A percentile compares a stretch with the other conserved stretches of the same genome.
phyloP scores from a whole-genome alignment of 2,797 vertebrate genomes.

The Myripristis murdjan region DNA sequence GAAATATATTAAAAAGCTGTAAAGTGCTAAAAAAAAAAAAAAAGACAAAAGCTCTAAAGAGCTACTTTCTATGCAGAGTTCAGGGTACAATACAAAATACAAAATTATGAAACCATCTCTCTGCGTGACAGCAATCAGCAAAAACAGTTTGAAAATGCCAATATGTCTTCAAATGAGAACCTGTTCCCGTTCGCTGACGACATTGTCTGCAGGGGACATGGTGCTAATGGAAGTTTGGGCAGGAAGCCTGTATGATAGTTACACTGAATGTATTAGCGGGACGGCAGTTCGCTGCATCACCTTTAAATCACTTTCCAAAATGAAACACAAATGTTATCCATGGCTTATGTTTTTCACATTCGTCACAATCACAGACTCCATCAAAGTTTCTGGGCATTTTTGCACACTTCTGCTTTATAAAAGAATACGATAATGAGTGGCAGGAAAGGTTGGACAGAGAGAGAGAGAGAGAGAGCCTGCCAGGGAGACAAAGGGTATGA shows the following conservation, averaged over 20 bases:
- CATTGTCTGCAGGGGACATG: constrained; percentile 59
- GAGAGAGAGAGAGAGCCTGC: no score
- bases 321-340: constrained; percentile 4
- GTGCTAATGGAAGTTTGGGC: constrained; percentile 68
- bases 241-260: constrained; percentile 55
- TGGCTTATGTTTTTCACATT: constrained; percentile 3
- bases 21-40: constrained; percentile 5
- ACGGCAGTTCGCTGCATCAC: constrained; percentile 28
- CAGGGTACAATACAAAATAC: constrained; percentile 30
- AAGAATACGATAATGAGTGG: no score
- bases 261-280: constrained; percentile 50
- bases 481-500: no score
- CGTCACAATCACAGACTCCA: background rate
- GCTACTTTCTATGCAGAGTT: constrained; percentile 37
- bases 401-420: no score
- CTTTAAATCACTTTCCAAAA: constrained; percentile 22
- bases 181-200: constrained; percentile 64
- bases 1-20: background rate
- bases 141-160: constrained; percentile 67
- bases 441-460: no score
- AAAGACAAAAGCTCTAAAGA: no score
- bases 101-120: constrained; percentile 64
- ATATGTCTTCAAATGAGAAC: constrained; percentile 65
- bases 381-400: no score
- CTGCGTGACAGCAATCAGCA: constrained; percentile 74